phyloP scores from a whole-genome alignment of 2,888 invertebrate genomes.

The Carterocephalus palaemon region DNA sequence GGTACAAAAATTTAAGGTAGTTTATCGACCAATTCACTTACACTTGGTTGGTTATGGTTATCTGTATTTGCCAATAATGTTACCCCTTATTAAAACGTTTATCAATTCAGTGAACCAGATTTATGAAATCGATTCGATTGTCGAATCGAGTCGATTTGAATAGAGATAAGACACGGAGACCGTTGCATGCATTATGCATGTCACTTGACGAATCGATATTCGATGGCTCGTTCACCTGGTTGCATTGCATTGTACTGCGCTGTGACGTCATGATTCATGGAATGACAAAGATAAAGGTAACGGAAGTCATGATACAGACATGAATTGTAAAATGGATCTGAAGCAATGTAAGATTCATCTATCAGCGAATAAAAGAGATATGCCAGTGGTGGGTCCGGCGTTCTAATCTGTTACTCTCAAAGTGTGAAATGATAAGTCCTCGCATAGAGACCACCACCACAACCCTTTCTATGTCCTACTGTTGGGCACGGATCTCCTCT shows the following conservation, averaged over 20 bases:
- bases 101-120: constrained; percentile 10
- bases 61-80: not conserved
- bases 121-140: not conserved
- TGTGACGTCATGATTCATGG: constrained; percentile 4
- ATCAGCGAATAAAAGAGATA: not conserved
- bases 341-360: not conserved
- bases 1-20: too few relatives aligned
- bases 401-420: too few relatives aligned
- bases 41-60: too few relatives aligned
- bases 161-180: constrained; percentile 16
- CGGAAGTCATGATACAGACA: not conserved
- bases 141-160: constrained; percentile 18
- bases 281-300: not conserved
- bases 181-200: constrained; percentile 21
- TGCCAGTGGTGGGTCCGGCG: too few relatives aligned
- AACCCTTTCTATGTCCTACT: too few relatives aligned
- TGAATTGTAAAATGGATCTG: not conserved
- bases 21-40: too few relatives aligned
- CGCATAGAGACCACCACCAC: too few relatives aligned
- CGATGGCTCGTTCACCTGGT: constrained; percentile 9
- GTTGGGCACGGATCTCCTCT: too few relatives aligned
- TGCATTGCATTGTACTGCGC: not conserved
- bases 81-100: constrained; percentile 8
- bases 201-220: constrained; percentile 22
- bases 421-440: too few relatives aligned